Percentiles rank a stretch among this genome's conserved stretches.
Evolutionary conservation across 2,113 vertebrate genomes (phyloP).

Genomic region (Porphyrio hochstetteri): DNA sequence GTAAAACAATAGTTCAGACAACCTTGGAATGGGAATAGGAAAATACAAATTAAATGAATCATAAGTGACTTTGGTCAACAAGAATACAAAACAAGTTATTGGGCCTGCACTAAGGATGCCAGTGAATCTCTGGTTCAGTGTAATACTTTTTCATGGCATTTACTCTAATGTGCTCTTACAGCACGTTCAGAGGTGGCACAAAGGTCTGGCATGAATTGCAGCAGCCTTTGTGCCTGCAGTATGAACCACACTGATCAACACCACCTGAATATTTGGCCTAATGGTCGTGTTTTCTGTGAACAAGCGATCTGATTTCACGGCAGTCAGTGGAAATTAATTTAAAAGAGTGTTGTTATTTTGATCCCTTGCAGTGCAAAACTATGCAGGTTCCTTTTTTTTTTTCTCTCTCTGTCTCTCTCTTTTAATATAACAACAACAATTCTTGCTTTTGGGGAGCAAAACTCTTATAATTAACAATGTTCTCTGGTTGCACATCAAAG

Average conservation of each 20-base stretch:
- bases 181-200: fast-evolving
- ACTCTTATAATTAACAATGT: constrained; percentile 18
- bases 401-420: fast-evolving
- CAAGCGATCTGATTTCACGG: neutral
- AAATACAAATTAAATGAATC: neutral
- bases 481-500: constrained; percentile 28
- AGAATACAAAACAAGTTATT: neutral
- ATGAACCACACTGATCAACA: neutral
- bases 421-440: neutral
- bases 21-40: neutral
- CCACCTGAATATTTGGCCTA: neutral
- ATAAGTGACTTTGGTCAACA: neutral
- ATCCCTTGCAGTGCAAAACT: neutral
- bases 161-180: fast-evolving
- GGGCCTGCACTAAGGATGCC: fast-evolving
- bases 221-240: neutral
- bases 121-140: neutral
- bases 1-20: neutral
- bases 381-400: neutral
- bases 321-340: neutral
- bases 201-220: neutral
- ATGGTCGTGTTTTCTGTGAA: neutral
- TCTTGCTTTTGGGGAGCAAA: neutral
- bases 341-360: neutral
- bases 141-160: neutral